Conservation (phyloP, 2,797 vertebrate species). For the Danio choprae region DNA sequence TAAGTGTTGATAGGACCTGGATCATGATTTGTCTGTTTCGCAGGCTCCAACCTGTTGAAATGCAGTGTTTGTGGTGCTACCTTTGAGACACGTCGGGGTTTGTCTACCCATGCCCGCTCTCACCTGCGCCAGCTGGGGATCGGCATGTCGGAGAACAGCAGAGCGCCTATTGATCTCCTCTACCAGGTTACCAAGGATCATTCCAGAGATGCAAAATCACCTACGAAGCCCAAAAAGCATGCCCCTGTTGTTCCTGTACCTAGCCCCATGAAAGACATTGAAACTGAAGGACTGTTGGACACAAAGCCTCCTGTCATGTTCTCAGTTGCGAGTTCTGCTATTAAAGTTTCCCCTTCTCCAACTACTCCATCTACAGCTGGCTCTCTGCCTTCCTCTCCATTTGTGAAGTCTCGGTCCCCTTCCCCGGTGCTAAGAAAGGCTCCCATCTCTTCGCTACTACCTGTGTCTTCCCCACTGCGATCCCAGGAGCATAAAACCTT, state of each 20-base stretch:
- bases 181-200: slow-evolving; percentile 88
- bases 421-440: slow-evolving; percentile 89
- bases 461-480: slow-evolving; percentile 84
- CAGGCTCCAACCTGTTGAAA: slow-evolving; percentile 70
- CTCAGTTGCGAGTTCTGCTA: slow-evolving; percentile 69
- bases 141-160: slow-evolving; percentile 86
- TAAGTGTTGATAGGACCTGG: background rate
- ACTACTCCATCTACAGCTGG: slow-evolving; percentile 70
- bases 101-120: slow-evolving; percentile 91
- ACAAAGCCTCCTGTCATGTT: slow-evolving; percentile 65
- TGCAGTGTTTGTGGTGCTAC: slow-evolving; percentile 89
- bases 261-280: slow-evolving; percentile 62
- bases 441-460: slow-evolving; percentile 83
- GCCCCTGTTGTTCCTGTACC: slow-evolving; percentile 31
- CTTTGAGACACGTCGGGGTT: slow-evolving; percentile 87
- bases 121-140: slow-evolving; percentile 91
- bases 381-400: slow-evolving; percentile 68
- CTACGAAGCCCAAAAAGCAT: slow-evolving; percentile 69
- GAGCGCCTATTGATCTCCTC: slow-evolving; percentile 88
- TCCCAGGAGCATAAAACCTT: slow-evolving; percentile 83
- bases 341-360: slow-evolving; percentile 67
- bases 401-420: slow-evolving; percentile 72
- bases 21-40: slow-evolving; percentile 16
- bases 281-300: slow-evolving; percentile 72
- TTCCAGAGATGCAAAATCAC: slow-evolving; percentile 65